Conservation (phyloP, 2,797 vertebrate species). For the Rhinoraja longicauda region DNA sequence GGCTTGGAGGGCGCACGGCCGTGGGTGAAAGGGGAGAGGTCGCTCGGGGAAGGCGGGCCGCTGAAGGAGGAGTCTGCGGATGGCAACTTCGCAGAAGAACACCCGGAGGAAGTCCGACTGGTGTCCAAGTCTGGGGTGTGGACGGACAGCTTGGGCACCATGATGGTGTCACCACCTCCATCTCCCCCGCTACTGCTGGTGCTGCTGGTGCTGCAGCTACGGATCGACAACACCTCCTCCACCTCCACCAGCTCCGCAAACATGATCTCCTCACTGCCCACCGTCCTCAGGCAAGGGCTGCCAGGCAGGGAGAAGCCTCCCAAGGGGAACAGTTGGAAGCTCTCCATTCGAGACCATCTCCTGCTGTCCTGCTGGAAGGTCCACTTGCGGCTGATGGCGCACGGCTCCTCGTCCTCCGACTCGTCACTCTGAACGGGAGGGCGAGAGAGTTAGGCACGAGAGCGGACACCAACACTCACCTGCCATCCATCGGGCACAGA, state of each 20-base stretch:
- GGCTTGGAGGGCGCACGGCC: constrained; percentile 60
- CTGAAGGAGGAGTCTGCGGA: constrained; percentile 57
- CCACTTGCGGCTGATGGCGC: constrained; percentile 77
- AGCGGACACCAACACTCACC: background rate
- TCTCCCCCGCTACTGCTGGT: no score
- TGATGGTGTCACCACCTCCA: constrained; percentile 60
- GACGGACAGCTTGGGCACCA: constrained; percentile 49
- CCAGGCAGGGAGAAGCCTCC: constrained; percentile 43
- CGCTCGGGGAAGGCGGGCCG: constrained; percentile 54
- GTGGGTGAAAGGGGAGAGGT: constrained; percentile 48
- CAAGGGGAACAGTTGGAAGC: constrained; percentile 44
- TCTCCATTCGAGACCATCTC: constrained; percentile 63
- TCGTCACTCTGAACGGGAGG: constrained; percentile 60
- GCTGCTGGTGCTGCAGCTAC: constrained; percentile 70
- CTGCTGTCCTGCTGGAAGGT: constrained; percentile 60
- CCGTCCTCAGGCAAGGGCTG: constrained; percentile 48
- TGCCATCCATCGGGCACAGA: background rate
- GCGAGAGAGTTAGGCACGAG: background rate
- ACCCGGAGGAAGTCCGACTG: constrained; percentile 60
- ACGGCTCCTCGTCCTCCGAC: constrained; percentile 68
- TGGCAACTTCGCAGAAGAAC: constrained; percentile 55
- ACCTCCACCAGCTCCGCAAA: constrained; percentile 51
- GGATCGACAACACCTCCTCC: constrained; percentile 62
- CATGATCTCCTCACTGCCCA: constrained; percentile 43
- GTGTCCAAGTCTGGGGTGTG: constrained; percentile 50